These are phyloP conservation scores for Hyaena hyaena DNA, from an alignment of 2,113 vertebrate genomes.

Conservation along the genomic window DNA sequence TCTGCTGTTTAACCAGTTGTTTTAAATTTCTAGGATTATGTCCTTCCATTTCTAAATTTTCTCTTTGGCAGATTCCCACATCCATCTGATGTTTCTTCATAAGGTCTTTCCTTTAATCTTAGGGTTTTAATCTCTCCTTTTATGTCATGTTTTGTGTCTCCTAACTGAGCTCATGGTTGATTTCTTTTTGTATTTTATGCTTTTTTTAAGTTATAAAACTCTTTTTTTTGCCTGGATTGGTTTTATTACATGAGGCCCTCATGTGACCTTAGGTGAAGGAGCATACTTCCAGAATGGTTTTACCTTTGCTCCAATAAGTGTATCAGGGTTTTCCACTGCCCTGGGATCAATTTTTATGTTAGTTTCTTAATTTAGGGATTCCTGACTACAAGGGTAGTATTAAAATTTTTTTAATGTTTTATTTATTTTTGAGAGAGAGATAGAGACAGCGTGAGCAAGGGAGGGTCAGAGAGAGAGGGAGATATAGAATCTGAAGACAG, in stretches of 20 bases:
- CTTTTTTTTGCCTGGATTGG: neutral
- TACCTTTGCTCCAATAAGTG: neutral
- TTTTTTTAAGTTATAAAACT: neutral
- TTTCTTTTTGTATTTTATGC: neutral
- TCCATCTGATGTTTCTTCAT: neutral
- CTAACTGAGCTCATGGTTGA: neutral
- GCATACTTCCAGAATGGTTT: neutral
- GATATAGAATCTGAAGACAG: too few relatives aligned
- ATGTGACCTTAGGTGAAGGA: neutral
- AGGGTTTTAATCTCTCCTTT: neutral
- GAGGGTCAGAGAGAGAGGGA: too few relatives aligned
- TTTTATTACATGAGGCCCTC: neutral
- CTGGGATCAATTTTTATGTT: neutral
- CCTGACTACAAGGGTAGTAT: neutral
- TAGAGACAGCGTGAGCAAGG: too few relatives aligned
- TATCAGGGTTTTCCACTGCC: neutral
- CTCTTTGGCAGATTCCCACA: neutral
- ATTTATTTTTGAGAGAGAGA: too few relatives aligned
- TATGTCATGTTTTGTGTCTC: neutral
- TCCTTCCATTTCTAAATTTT: neutral
- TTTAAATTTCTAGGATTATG: neutral
- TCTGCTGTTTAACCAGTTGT: neutral
- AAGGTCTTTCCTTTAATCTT: neutral
- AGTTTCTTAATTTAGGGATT: neutral
- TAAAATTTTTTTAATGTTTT: neutral